Conservation (phyloP, 1,140 invertebrate genomes). For the Hyles vespertilio region DNA sequence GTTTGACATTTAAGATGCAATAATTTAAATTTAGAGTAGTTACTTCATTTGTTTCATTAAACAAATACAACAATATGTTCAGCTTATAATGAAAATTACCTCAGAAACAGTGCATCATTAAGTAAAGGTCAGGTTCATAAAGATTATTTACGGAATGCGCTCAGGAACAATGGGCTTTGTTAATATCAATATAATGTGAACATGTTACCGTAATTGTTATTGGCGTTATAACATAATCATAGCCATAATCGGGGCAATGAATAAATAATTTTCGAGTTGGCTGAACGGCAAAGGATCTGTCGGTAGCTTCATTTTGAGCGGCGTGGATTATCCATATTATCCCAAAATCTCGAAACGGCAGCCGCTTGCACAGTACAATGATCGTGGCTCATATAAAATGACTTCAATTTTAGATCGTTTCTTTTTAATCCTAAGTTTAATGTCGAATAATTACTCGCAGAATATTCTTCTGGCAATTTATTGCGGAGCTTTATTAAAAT, state of each 20-base stretch:
- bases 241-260: slow-evolving; percentile 44
- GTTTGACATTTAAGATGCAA: too few species aligned
- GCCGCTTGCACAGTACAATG: slow-evolving; percentile 37
- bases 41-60: too few species aligned
- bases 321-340: slow-evolving; percentile 61
- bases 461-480: slow-evolving; percentile 29
- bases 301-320: slow-evolving; percentile 48
- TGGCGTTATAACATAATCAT: slow-evolving; percentile 27
- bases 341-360: slow-evolving; percentile 55
- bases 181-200: not conserved
- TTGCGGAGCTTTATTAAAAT: slow-evolving; percentile 34
- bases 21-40: too few species aligned
- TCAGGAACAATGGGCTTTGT: not conserved
- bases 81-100: too few species aligned
- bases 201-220: slow-evolving; percentile 5
- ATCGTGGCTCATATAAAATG: slow-evolving; percentile 48
- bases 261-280: slow-evolving; percentile 53
- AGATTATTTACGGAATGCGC: too few species aligned
- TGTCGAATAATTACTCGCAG: slow-evolving; percentile 41
- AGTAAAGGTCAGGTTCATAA: too few species aligned
- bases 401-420: slow-evolving; percentile 47
- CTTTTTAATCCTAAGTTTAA: slow-evolving; percentile 47
- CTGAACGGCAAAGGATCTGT: slow-evolving; percentile 39
- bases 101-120: too few species aligned
- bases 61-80: too few species aligned